Base-by-base conservation (phyloP, 2,888 invertebrate genomes). In the Gastracanthus pulcherrimus region DNA sequence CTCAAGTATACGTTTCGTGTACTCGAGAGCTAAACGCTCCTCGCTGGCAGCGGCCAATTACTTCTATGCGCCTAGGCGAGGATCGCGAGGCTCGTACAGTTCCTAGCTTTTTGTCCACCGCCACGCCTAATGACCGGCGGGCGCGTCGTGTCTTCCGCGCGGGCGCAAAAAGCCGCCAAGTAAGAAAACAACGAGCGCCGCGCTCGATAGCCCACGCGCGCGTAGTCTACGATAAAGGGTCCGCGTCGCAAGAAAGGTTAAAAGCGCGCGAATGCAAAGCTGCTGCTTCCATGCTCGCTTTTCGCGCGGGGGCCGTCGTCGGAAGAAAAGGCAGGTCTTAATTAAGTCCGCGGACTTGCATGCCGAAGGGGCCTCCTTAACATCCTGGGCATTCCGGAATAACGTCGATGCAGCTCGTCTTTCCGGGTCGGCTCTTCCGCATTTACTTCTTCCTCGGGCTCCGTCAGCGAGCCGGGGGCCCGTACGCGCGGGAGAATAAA, bases 221-320 rank as follows among this genome's bases (percentile, higher is more conserved):
- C 31, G 26, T 26, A 29, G 11, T 58, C 19, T 58, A 29, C 16
- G 9, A 36, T 36, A 62, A 19, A 62, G n/a, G 34, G 5, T 6
- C 62, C n/a, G 34, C n/a, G n/a, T n/a, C n/a, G n/a, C n/a, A n/a
- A n/a, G n/a, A n/a, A n/a, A n/a, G n/a, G n/a, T n/a, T n/a, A n/a
- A n/a, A n/a, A n/a, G n/a, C n/a, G n/a, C n/a, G n/a, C n/a, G 48
- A 51, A 75, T 76, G 75, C 75, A 76, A 76, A 67, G 67, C 26
- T 6, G 13, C 62, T n/a, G 29, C 29, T 13, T 3, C 5, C 36
- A n/a, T 66, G 19, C 19, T 6, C 7, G 11, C 5, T 36, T 11
- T 6, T 5, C 16, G 67, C 26, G 45, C 9, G 29, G 9, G 23
- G 34, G 23, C n/a, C 5, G 7, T 41, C 55, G 60, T 67, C 31